Percentiles rank a stretch among this genome's conserved stretches.
These are phyloP conservation scores for Syndactyla subalaris DNA, from an alignment of 2,797 vertebrate genomes.

Conservation along the genomic window DNA sequence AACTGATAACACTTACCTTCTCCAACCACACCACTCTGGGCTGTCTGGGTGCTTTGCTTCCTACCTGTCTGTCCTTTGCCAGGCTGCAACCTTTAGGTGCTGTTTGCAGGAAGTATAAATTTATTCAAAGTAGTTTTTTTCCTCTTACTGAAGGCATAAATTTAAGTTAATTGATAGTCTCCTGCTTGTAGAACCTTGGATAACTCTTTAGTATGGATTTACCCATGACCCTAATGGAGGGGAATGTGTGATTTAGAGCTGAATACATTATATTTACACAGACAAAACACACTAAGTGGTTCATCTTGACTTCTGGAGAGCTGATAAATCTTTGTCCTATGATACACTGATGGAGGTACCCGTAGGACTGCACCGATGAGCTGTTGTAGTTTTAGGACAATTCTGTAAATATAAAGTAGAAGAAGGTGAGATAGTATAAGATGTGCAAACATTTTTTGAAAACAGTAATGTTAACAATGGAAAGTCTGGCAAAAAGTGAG, in stretches of 20 bases:
- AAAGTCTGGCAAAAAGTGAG: not conserved
- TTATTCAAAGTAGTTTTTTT: not conserved
- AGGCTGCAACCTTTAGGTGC: not conserved
- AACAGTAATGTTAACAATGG: not conserved
- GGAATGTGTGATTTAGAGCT: not conserved
- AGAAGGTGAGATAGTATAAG: not conserved
- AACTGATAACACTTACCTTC: not conserved
- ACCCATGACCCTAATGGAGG: not conserved
- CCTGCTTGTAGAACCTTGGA: not conserved
- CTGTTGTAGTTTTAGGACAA: not conserved
- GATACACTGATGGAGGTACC: fast-evolving
- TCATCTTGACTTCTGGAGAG: not conserved
- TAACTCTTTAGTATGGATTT: not conserved
- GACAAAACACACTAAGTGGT: fast-evolving
- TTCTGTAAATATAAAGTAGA: not conserved
- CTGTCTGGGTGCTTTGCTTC: not conserved
- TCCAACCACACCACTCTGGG: not conserved
- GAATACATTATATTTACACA: not conserved
- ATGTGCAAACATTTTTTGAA: not conserved
- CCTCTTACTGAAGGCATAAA: not conserved
- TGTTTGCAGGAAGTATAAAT: not conserved
- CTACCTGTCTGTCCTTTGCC: not conserved
- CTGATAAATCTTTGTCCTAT: not conserved
- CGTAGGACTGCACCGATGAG: not conserved
- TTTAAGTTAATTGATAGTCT: not conserved